Evolutionary conservation across 2,113 vertebrate species (phyloP).

Genomic region (Xiphophorus maculatus): DNA sequence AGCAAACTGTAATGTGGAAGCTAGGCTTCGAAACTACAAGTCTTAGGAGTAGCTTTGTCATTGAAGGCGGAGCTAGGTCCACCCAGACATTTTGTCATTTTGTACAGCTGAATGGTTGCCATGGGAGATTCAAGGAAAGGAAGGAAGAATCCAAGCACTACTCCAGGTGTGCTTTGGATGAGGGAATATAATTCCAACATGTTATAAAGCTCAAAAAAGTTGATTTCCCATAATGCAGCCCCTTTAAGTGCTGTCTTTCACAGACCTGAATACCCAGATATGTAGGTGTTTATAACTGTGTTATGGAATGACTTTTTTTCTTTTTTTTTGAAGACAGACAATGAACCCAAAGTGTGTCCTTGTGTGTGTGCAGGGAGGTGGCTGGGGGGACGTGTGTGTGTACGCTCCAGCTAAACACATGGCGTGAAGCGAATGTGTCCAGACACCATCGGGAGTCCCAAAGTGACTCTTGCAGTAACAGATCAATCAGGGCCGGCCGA

Average conservation of each 20-base stretch:
- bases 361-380: not conserved
- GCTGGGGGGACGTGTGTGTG: not conserved
- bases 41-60: too few species aligned
- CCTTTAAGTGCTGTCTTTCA: not conserved
- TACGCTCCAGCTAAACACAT: constrained; percentile 14
- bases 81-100: too few species aligned
- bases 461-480: constrained; percentile 71
- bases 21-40: too few species aligned
- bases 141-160: too few species aligned
- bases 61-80: too few species aligned
- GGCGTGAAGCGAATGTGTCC: constrained; percentile 59
- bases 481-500: constrained; percentile 71
- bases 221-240: too few species aligned
- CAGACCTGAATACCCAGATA: not conserved
- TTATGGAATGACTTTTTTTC: not conserved
- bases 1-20: too few species aligned
- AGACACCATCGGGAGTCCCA: constrained; percentile 62
- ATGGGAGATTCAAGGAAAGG: too few species aligned
- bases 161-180: too few species aligned
- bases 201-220: too few species aligned
- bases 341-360: constrained; percentile 4
- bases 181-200: too few species aligned
- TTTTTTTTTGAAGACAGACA: constrained; percentile 20
- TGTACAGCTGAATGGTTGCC: too few species aligned
- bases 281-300: not conserved